Percentiles rank a stretch among this genome's conserved stretches.
Conservation (phyloP, 2,113 vertebrate species). For the Atractosteus spatula region DNA sequence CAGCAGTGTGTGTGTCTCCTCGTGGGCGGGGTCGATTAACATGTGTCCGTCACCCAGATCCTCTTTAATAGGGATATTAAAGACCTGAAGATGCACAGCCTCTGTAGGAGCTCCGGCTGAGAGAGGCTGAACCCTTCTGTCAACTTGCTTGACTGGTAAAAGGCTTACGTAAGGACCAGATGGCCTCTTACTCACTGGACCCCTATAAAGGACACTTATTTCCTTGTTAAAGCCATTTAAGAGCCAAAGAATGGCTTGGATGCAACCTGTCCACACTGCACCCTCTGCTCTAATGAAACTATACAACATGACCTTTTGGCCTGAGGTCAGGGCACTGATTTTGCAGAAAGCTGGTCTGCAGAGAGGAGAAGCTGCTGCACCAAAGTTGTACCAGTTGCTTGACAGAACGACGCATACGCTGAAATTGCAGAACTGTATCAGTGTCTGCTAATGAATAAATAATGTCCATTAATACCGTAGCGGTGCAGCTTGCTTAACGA, state of each 20-base stretch:
- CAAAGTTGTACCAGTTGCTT: too few species aligned
- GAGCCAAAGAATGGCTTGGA: too few species aligned
- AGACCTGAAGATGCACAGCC: neutral
- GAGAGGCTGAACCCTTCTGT: slow-evolving; percentile 4
- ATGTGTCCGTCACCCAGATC: neutral
- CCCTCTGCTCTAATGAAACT: neutral
- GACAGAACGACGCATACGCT: neutral
- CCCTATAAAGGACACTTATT: neutral
- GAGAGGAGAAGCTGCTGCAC: neutral
- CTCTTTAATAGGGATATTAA: slow-evolving; percentile 7
- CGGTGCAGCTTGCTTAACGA: too few species aligned
- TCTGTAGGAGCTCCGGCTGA: neutral
- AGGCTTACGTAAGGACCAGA: neutral
- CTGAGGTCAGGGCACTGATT: neutral
- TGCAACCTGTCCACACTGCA: neutral
- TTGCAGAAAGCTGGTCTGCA: neutral
- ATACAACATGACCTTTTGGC: neutral
- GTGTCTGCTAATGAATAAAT: slow-evolving; percentile 14
- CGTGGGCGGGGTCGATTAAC: neutral
- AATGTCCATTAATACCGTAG: neutral
- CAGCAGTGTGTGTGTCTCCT: neutral
- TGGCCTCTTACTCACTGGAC: neutral
- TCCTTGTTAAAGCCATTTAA: too few species aligned
- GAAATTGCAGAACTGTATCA: slow-evolving; percentile 1
- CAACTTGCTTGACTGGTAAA: neutral